Base-by-base conservation (phyloP, 1,140 invertebrate genomes). In the Octopus bimaculoides region DNA sequence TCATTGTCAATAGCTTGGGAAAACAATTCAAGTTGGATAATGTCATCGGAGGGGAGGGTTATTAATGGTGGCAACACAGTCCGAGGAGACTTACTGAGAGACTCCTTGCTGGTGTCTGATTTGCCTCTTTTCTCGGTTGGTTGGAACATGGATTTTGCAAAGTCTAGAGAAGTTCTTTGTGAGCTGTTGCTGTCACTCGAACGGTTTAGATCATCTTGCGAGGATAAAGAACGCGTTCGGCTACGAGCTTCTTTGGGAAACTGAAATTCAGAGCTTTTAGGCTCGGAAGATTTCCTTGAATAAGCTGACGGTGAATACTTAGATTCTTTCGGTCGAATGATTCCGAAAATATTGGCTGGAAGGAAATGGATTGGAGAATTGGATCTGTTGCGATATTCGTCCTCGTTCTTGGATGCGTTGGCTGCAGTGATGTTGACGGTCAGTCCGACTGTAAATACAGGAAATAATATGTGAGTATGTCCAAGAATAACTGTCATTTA, bases 291-390 rank as follows among this genome's bases (percentile, higher is more conserved):
- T 52, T 20, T 53, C 52, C 52, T 12, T 75, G 74, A 14, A 4
- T 14, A 20, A 41, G 12, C 74, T 7, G 52, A 52, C 3, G 66
- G 66, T 8, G 66, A 6, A 71, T 75, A 52, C 20, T 53, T 75
- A 52, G 74, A 75, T 52, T 75, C 74, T 41, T 75, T 75, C 12
- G 74, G 74, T 53, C 74, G 26, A 54, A 79, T 74, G 26, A 71
- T 75, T 26, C 78, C 78, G 52, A 79, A 79, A 5, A 79, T 74
- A 54, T 79, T 79, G 12, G 69, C 53, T 17, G 78, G 78, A 17
- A 79, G 52, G 41, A 79, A 79, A 12, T 26, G 14, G 41, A 79
- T 54, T 54, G 78, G 78, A 52, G 77, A 78, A 20, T 71, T 71
- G 14, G 66, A 71, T 14, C 66, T 9, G 66, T 71, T 71, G 14